These are phyloP conservation scores for Dicyrtomina minuta DNA, from an alignment of 2,888 invertebrate species.

Conservation along the genomic window DNA sequence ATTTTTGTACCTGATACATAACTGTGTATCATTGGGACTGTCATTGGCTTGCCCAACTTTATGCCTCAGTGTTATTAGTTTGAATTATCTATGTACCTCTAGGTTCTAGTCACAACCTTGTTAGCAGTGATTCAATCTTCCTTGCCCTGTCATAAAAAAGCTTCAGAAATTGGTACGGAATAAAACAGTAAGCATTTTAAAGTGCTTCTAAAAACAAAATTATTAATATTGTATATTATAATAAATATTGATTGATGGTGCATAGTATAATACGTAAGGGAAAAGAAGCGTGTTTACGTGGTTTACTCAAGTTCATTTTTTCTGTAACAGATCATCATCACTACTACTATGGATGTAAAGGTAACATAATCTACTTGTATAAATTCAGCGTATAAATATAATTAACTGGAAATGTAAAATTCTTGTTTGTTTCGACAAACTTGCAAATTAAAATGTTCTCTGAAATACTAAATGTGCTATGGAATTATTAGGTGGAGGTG, in stretches of 20 bases:
- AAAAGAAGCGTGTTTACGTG: no score
- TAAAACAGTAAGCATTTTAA: background rate
- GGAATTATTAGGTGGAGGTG: background rate
- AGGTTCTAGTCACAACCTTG: slow-evolving; percentile 29
- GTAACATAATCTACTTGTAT: no score
- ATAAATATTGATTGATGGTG: no score
- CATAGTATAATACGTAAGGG: no score
- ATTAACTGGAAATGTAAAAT: background rate
- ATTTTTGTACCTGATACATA: no score
- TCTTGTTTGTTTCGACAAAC: no score
- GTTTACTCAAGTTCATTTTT: background rate
- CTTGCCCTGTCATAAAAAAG: slow-evolving; percentile 23
- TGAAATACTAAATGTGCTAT: no score
- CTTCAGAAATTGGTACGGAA: background rate
- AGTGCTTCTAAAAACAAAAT: background rate
- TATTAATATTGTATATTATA: background rate
- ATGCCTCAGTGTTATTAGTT: background rate
- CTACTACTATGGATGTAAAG: slow-evolving; percentile 21
- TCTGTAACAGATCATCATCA: slow-evolving; percentile 20
- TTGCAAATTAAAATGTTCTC: no score
- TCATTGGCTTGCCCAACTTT: background rate
- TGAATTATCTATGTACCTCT: background rate
- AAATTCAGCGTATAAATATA: background rate
- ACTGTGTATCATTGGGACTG: background rate
- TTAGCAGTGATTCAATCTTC: slow-evolving; percentile 24